Conservation (phyloP, 2,797 vertebrate species). For the Mormyrus proboscirostris region DNA sequence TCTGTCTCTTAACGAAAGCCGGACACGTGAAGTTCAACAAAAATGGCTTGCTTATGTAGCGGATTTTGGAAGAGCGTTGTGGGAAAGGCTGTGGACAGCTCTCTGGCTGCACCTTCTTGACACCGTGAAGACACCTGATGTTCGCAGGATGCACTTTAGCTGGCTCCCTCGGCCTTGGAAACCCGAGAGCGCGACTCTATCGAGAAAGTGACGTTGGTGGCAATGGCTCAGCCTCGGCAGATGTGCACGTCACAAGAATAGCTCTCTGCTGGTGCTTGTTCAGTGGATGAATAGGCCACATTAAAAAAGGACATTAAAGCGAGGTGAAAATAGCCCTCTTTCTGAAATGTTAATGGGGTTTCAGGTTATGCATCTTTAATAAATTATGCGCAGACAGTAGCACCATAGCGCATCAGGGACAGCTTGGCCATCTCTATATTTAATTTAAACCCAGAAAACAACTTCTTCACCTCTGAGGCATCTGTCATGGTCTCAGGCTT, state of each 20-base stretch:
- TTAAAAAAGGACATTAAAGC: conserved; percentile 41
- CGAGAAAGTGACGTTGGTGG: neutral
- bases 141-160: neutral
- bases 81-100: neutral
- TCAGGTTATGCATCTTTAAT: conserved; percentile 50
- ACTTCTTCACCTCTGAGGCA: conserved; percentile 32
- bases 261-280: conserved; percentile 27
- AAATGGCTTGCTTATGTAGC: neutral
- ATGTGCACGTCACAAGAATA: conserved; percentile 29
- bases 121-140: neutral
- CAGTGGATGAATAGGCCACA: conserved; percentile 32
- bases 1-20: neutral
- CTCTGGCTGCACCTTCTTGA: neutral
- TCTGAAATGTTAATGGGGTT: conserved; percentile 46
- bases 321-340: conserved; percentile 35
- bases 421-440: conserved; percentile 42
- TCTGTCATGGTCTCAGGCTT: conserved; percentile 34
- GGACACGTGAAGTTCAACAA: neutral
- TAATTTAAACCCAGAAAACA: conserved; percentile 37
- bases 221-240: neutral
- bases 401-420: conserved; percentile 27
- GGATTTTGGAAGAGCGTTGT: neutral
- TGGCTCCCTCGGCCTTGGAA: neutral
- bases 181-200: neutral
- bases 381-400: conserved; percentile 48